Evolutionary conservation across 2,888 invertebrate species (phyloP).

Genomic region (Cantharis rustica): DNA sequence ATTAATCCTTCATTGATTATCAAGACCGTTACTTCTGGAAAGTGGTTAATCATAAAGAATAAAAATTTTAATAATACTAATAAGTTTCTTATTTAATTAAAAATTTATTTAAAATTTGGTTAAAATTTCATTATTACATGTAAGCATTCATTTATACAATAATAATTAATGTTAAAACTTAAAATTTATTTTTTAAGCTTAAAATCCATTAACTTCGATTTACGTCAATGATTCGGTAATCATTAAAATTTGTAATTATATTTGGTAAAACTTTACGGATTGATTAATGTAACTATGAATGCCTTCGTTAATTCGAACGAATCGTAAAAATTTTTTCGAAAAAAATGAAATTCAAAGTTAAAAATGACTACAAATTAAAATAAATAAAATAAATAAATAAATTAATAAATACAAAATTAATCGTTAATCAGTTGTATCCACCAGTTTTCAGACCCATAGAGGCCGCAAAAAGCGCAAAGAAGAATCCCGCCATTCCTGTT

Average conservation of each 20-base stretch:
- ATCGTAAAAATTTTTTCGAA: background rate
- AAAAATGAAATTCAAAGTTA: background rate
- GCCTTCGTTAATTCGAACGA: background rate
- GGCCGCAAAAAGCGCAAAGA: conserved; percentile 84
- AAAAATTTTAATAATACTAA: background rate
- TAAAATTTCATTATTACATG: background rate
- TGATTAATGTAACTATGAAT: background rate
- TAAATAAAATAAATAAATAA: conserved; percentile 1
- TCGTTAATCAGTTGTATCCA: conserved; percentile 27
- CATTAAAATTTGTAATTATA: background rate
- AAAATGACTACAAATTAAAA: background rate
- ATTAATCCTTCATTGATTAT: background rate
- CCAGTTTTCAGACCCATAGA: conserved; percentile 74
- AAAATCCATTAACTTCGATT: background rate
- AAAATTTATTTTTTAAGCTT: background rate
- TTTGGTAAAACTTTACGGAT: background rate
- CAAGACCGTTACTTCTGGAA: background rate
- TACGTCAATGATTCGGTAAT: background rate
- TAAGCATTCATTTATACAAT: background rate
- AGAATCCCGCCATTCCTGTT: conserved; percentile 83
- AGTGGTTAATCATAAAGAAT: background rate
- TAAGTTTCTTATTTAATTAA: background rate
- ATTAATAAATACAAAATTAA: conserved; percentile 28
- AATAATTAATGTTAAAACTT: background rate
- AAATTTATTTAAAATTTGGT: background rate